Conservation (phyloP, 2,113 vertebrate genomes). For the Myiopsitta monachus region DNA sequence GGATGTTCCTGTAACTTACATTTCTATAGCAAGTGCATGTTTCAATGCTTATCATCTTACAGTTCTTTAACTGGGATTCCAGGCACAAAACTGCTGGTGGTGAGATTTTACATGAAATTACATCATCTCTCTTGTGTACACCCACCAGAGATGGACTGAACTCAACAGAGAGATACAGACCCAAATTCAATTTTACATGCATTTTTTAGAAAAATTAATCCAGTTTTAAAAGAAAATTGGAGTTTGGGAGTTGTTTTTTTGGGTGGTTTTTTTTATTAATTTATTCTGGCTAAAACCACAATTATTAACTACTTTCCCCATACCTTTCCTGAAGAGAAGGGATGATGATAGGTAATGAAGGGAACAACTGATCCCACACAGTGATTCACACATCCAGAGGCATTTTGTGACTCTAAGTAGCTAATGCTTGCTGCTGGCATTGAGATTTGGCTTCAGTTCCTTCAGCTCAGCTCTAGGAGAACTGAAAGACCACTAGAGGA, state of each 20-base stretch:
- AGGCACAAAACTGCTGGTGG: not conserved
- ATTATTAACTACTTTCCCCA: not conserved
- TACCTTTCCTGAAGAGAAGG: not conserved
- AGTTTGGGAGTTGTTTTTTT: not conserved
- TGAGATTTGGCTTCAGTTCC: not conserved
- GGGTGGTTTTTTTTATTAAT: not conserved
- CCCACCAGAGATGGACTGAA: not conserved
- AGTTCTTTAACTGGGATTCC: not conserved
- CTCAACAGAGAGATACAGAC: not conserved
- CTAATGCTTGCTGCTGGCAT: not conserved
- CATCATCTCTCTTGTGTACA: not conserved
- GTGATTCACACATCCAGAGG: not conserved
- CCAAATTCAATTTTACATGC: not conserved
- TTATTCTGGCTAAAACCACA: not conserved
- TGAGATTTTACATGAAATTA: slow-evolving; percentile 11
- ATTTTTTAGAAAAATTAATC: not conserved
- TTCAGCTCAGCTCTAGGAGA: not conserved
- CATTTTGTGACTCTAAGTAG: not conserved
- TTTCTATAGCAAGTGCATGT: not conserved
- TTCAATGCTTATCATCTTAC: not conserved
- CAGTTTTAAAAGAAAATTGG: not conserved
- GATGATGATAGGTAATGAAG: not conserved
- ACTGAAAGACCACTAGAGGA: not conserved
- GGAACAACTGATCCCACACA: not conserved
- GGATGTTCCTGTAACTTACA: slow-evolving; percentile 5